Evolutionary conservation across 53 echinoderm and acorn worm genomes (phyloP).

Genomic region (Henricia sp.): DNA sequence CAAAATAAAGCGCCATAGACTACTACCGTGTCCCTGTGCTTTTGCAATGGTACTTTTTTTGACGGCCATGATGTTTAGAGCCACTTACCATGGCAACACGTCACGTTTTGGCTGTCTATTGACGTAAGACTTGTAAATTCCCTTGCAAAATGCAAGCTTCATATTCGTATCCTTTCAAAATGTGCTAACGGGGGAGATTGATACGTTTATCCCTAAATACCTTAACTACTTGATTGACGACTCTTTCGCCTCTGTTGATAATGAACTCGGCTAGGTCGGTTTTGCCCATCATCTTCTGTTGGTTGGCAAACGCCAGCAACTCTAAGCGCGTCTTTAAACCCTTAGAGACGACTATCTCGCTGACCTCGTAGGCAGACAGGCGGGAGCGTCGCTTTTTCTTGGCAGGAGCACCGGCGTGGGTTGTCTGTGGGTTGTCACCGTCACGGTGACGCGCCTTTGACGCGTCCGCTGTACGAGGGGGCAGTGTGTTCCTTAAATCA

Average conservation of each 20-base stretch:
- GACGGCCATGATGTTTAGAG: no score
- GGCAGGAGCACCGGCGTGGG: neutral
- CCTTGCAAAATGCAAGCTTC: no score
- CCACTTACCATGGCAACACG: no score
- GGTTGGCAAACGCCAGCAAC: conserved; percentile 47
- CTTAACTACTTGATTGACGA: conserved; percentile 38
- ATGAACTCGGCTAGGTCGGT: conserved; percentile 65
- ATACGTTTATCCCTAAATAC: neutral
- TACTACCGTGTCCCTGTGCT: no score
- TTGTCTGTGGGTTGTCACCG: neutral
- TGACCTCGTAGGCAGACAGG: conserved; percentile 21
- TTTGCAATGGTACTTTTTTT: no score
- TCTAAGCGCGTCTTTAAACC: conserved; percentile 17
- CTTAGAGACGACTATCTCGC: conserved; percentile 17
- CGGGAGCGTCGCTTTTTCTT: no score
- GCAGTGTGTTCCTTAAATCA: neutral
- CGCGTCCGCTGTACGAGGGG: no score
- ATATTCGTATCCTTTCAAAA: no score
- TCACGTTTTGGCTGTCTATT: no score
- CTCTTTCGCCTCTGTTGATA: conserved; percentile 41
- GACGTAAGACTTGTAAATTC: no score
- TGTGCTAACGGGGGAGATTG: no score
- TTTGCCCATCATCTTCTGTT: conserved; percentile 51
- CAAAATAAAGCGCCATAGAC: no score
- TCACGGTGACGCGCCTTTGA: neutral